Base-by-base conservation (phyloP, 2,797 vertebrate species). In the Silurus aristotelis region DNA sequence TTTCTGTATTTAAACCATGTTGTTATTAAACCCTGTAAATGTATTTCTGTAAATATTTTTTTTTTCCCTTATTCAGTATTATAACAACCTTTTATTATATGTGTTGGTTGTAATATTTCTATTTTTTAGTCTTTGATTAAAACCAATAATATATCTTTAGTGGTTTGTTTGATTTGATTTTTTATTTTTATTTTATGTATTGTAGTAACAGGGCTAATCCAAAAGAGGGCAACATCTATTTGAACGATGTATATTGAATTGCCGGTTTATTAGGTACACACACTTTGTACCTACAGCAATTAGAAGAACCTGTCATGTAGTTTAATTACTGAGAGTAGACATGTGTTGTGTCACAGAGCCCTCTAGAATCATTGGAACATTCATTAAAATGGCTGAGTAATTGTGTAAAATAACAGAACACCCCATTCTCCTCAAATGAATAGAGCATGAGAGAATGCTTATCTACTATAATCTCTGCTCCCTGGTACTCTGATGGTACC, bases 171-270 rank as follows among this genome's bases (percentile, higher is more conserved):
- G 5, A 5, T 31, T 19, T 22, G 19, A 10, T 60, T 76, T 55
- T n/a, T 6, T n/a, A 8, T 27, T 31, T 48, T 4, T n/a, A n/a
- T n/a, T 46, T n/a, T 58, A 46, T 72, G 10, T 7, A 22, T 58
- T 80, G 75, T 83, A 61, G 61, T 84, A 76, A 46, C 38, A 76
- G n/a, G 38, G 38, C 14, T 56, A 67, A n/a, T 22, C 86, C 86
- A 87, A 66, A 81, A 84, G 86, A 81, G 86, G 86, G 75, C 86
- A 87, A 68, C 63, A 20, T 87, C 52, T 76, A 43, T 61, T 70
- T 67, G 70, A 60, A 27, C 31, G 22, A 52, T 48, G 14, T 80
- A 9, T 25, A 48, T 20, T 13, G 61, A 27, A 46, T 2, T 52
- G n/a, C 22, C 58, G 52, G 22, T 80, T 80, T 66, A 64, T 64